Conservation (phyloP, 2,113 vertebrate genomes). For the Centropus bengalensis region DNA sequence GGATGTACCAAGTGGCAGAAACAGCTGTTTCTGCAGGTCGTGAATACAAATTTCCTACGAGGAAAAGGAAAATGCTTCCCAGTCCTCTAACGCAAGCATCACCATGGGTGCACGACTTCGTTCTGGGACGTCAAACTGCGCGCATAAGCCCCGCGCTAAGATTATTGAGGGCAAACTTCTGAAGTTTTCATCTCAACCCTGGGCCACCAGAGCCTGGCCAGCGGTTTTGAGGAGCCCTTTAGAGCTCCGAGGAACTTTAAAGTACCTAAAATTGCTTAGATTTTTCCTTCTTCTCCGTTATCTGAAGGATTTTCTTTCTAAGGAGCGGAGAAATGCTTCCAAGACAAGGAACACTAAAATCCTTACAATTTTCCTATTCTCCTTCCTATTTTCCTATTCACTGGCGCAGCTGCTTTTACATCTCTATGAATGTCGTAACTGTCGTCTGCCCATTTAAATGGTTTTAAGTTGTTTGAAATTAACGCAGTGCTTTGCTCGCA, state of each 20-base stretch:
- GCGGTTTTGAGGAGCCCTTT: not conserved
- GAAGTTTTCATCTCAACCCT: not conserved
- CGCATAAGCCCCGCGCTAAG: not conserved
- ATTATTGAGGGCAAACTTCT: not conserved
- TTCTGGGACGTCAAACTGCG: not conserved
- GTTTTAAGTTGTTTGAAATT: not conserved
- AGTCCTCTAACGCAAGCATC: not conserved
- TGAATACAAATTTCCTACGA: not conserved
- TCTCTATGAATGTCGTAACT: not conserved
- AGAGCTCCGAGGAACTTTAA: not conserved
- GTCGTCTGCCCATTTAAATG: not conserved
- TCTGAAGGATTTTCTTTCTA: not conserved
- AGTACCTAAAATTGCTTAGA: not conserved
- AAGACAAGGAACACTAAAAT: not conserved
- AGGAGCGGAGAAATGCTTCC: not conserved
- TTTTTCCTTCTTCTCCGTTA: not conserved
- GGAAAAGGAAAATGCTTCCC: not conserved
- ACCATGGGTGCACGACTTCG: not conserved
- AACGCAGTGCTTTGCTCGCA: not conserved
- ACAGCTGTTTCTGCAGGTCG: not conserved
- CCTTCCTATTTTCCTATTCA: not conserved
- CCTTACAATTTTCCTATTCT: not conserved
- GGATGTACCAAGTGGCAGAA: not conserved
- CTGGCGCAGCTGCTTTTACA: not conserved
- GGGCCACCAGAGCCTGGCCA: not conserved